Base-by-base conservation (phyloP, 2,888 invertebrate species). In the Herminia tarsipennalis region DNA sequence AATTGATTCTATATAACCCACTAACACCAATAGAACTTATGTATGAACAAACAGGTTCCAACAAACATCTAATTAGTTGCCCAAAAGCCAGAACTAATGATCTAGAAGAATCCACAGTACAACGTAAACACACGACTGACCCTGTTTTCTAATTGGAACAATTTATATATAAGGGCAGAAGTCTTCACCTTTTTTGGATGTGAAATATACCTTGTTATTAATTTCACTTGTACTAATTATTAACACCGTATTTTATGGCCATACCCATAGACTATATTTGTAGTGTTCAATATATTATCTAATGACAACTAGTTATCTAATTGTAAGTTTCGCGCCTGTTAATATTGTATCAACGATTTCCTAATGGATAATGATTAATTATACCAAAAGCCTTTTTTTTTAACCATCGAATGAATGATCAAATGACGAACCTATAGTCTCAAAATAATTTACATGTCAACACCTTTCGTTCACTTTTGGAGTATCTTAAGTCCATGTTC, bases 81-180 rank as follows among this genome's bases (percentile, higher is more conserved):
- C 41, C 48, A 61, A 57, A 64, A 40, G 41, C 24, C 22, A 37
- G 22, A 37, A 47, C 50, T 48, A 64, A 68, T 56, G 58, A 62
- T 69, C 53, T 60, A 60, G 64, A 53, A 61, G 65, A 71, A 69
- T 72, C 53, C 56, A 52, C 66, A 46, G 51, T 62, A 56, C 53
- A 52, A 57, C 53, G 63, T 63, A 71, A 70, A 70, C 70, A 57
- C 56, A 67, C 48, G 44, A 49, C 51, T 32, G 57, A 51, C 50
- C 57, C 59, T 74, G 72, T 73, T 78, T 80, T 83, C 76, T 78
- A 80, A 78, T 78, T 77, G 67, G 73, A 69, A 65, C 78, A 63
- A 57, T 67, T 51, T 12, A 63, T 79, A 52, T 76, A 76, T 74
- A 79, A 45, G 80, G 80, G 34, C 41, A 41, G 45, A 52, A 62